These are phyloP conservation scores for Tachypleus tridentatus DNA, from an alignment of 1,140 invertebrate species.

Conservation along the genomic window DNA sequence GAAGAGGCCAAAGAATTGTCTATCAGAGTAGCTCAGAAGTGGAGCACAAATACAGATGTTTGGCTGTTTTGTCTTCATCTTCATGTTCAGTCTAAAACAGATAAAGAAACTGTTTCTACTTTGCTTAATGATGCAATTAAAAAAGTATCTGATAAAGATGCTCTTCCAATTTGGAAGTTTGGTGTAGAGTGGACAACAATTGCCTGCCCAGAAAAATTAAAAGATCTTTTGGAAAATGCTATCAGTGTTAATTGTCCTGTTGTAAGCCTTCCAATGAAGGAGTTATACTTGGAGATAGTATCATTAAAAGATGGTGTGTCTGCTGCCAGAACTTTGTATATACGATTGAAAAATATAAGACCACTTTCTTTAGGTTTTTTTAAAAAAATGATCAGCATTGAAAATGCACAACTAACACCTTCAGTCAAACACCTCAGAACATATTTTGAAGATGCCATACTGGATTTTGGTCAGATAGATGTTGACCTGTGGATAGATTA, in stretches of 20 bases:
- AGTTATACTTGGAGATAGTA: constrained; percentile 11
- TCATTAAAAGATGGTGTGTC: not conserved
- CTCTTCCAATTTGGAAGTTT: too few relatives aligned
- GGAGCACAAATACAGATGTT: constrained; percentile 18
- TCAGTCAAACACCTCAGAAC: constrained; percentile 20
- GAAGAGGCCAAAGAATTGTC: constrained; percentile 18
- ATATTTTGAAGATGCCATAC: constrained; percentile 27
- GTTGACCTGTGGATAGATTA: constrained; percentile 45
- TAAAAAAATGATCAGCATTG: constrained; percentile 41
- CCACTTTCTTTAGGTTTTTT: constrained; percentile 25
- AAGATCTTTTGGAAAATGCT: too few relatives aligned
- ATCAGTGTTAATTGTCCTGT: constrained; percentile 1
- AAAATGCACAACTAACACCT: constrained; percentile 28
- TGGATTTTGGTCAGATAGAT: constrained; percentile 22
- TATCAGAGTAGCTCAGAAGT: constrained; percentile 16
- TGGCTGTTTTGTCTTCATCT: constrained; percentile 2
- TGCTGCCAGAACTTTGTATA: constrained; percentile 7
- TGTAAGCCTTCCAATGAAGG: constrained; percentile 8
- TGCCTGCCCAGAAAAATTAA: too few relatives aligned
- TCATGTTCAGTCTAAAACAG: too few relatives aligned
- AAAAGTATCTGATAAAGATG: too few relatives aligned
- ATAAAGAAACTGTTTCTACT: too few relatives aligned
- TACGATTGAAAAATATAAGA: constrained; percentile 14
- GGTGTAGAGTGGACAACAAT: too few relatives aligned
- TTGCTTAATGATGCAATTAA: too few relatives aligned